phyloP scores from a whole-genome alignment of 2,797 vertebrate species.

The Coreius guichenoti region DNA sequence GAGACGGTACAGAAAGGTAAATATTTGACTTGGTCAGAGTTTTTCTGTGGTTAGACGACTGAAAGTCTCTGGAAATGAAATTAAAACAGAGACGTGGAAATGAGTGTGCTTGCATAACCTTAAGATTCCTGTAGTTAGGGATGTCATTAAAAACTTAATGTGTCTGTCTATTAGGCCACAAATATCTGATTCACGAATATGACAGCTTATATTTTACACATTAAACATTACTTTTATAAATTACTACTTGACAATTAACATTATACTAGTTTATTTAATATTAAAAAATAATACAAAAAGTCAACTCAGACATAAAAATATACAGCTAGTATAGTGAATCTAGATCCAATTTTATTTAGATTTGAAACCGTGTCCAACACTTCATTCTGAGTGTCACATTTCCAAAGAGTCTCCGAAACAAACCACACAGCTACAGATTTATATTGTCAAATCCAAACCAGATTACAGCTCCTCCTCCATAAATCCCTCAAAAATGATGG shows the following conservation, averaged over 20 bases:
- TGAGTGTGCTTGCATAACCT: background rate
- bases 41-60: slow-evolving; percentile 34
- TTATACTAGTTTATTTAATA: background rate
- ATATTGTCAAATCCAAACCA: slow-evolving; percentile 65
- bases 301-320: background rate
- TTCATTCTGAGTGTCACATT: slow-evolving; percentile 56
- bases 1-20: slow-evolving; percentile 59
- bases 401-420: slow-evolving; percentile 55
- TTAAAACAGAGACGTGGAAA: slow-evolving; percentile 19
- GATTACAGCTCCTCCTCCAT: slow-evolving; percentile 69
- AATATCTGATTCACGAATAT: background rate
- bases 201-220: background rate
- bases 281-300: background rate
- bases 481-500: slow-evolving; percentile 68
- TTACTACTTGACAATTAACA: background rate
- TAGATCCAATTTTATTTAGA: background rate
- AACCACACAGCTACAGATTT: slow-evolving; percentile 61
- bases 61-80: slow-evolving; percentile 44
- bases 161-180: background rate
- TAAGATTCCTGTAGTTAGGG: background rate
- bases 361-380: background rate
- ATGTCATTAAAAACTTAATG: background rate
- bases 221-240: background rate
- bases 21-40: slow-evolving; percentile 56
- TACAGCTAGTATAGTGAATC: background rate